phyloP scores from a whole-genome alignment of 2,113 vertebrate genomes.

The Dolichotis patagonum region DNA sequence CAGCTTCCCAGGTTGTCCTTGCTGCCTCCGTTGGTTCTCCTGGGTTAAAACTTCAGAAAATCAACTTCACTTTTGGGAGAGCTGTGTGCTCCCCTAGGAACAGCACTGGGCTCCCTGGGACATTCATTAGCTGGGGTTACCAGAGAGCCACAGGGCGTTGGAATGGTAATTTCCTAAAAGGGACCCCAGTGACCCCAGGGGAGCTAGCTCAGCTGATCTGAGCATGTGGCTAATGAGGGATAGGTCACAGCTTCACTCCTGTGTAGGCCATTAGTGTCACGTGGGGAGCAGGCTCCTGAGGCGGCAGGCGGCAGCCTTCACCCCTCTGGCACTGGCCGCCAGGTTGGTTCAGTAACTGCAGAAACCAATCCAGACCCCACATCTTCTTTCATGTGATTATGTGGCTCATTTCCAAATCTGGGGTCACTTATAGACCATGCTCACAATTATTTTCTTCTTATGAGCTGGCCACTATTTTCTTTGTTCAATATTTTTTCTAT shows the following conservation, averaged over 20 bases:
- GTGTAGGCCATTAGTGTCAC: conserved; percentile 79
- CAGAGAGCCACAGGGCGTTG: conserved; percentile 64
- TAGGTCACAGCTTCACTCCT: conserved; percentile 72
- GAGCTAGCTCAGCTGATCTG: conserved; percentile 79
- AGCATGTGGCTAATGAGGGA: conserved; percentile 79
- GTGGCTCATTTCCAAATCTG: neutral
- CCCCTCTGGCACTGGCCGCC: neutral
- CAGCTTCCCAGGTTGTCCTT: neutral
- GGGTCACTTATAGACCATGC: neutral
- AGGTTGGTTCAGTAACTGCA: neutral
- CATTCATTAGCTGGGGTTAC: conserved; percentile 79
- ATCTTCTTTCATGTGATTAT: neutral
- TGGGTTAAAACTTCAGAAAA: conserved; percentile 39
- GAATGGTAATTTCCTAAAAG: conserved; percentile 80
- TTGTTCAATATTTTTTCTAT: neutral
- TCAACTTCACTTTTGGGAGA: neutral
- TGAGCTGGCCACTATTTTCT: neutral
- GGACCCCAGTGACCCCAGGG: conserved; percentile 71
- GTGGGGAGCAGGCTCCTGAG: conserved; percentile 42
- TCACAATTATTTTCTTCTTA: neutral
- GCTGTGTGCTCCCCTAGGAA: conserved; percentile 54
- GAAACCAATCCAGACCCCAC: neutral
- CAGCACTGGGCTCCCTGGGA: conserved; percentile 53
- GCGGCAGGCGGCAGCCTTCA: conserved; percentile 30
- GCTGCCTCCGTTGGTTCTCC: conserved; percentile 18